Evolutionary conservation across 2,797 vertebrate species (phyloP).

Genomic region (Choloepus didactylus): DNA sequence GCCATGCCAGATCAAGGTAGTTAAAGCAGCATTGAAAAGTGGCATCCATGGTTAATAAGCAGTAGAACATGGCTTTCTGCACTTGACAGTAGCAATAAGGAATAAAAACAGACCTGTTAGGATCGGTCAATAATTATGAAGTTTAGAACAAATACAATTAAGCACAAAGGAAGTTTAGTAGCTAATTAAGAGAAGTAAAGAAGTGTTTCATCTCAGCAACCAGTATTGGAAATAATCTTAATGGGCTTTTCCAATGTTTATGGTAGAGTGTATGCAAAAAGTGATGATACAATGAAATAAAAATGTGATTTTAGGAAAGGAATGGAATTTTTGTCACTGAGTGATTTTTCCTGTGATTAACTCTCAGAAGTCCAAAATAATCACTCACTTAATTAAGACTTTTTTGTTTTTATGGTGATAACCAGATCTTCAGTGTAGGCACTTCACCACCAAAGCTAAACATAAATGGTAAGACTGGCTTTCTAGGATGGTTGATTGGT

Average conservation of each 20-base stretch:
- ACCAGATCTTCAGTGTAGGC: not conserved
- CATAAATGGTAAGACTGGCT: not conserved
- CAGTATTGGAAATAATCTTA: slow-evolving; percentile 61
- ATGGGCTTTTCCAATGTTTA: slow-evolving; percentile 69
- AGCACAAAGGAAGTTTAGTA: slow-evolving; percentile 75
- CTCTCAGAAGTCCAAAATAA: slow-evolving; percentile 44
- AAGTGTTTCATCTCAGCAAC: slow-evolving; percentile 59
- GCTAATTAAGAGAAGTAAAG: slow-evolving; percentile 78
- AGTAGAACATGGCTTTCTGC: not conserved
- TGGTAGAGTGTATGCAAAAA: slow-evolving; percentile 62
- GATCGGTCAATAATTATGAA: slow-evolving; percentile 77
- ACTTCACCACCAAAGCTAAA: slow-evolving; percentile 5
- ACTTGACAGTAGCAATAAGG: slow-evolving; percentile 76
- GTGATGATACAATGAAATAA: not conserved
- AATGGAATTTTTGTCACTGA: not conserved
- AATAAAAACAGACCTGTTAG: slow-evolving; percentile 77
- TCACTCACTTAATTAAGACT: not conserved
- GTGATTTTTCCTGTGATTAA: not conserved
- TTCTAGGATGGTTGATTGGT: not conserved
- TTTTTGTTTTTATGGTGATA: not conserved
- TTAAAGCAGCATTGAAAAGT: slow-evolving; percentile 66
- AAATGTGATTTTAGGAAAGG: slow-evolving; percentile 49
- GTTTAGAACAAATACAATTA: slow-evolving; percentile 69
- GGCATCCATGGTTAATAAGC: slow-evolving; percentile 27
- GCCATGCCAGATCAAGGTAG: slow-evolving; percentile 81